phyloP scores from a whole-genome alignment of 2,113 vertebrate genomes.

The Pavo muticus region DNA sequence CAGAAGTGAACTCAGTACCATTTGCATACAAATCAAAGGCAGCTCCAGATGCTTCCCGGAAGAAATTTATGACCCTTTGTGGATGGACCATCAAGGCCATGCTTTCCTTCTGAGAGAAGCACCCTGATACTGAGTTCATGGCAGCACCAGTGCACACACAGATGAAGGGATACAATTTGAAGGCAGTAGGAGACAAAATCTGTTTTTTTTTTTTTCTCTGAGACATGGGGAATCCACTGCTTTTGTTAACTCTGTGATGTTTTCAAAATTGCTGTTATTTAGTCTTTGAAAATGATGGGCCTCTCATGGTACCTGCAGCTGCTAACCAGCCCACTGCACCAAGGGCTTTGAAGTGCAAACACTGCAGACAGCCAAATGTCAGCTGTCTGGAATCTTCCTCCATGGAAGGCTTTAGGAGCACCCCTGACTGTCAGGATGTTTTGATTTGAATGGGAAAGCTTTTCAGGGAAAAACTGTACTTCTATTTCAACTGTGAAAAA shows the following conservation, averaged over 20 bases:
- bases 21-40: background rate
- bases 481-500: background rate
- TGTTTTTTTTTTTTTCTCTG: background rate
- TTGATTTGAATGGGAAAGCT: constrained; percentile 36
- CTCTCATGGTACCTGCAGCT: constrained; percentile 60
- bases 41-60: background rate
- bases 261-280: constrained; percentile 42
- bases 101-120: background rate
- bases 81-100: background rate
- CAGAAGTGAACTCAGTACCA: background rate
- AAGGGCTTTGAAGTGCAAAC: constrained; percentile 66
- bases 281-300: constrained; percentile 23
- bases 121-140: background rate
- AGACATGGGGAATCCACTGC: background rate
- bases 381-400: constrained; percentile 48
- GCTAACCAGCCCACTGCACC: constrained; percentile 28
- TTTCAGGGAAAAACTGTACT: background rate
- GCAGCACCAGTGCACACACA: background rate
- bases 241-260: constrained; percentile 31
- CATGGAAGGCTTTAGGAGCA: constrained; percentile 16
- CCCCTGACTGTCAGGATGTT: background rate
- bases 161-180: background rate
- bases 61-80: background rate
- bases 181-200: constrained; percentile 7
- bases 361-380: constrained; percentile 43